Conservation (phyloP, 2,888 invertebrate species). For the Galeopsomyia nigrocyanea region DNA sequence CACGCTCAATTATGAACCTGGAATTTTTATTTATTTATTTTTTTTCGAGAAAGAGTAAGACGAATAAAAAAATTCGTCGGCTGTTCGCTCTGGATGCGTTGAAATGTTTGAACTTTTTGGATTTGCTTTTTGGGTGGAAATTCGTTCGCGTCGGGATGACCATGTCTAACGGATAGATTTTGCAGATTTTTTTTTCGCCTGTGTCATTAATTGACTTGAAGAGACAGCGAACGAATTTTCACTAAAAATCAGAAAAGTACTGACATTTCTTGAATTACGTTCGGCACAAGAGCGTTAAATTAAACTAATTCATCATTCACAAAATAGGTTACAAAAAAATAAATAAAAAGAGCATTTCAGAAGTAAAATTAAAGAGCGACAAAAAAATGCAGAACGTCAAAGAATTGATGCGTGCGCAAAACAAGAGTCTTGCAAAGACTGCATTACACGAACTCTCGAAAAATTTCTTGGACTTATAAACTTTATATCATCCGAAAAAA, state of each 20-base stretch:
- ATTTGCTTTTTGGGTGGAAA: no score
- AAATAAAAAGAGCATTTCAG: slow-evolving; percentile 21
- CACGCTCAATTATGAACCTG: slow-evolving; percentile 38
- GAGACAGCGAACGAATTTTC: no score
- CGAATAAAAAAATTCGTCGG: no score
- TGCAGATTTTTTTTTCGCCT: no score
- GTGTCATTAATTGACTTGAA: no score
- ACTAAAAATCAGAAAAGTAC: slow-evolving; percentile 17
- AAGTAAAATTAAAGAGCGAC: neutral
- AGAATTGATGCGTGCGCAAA: slow-evolving; percentile 18
- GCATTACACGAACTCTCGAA: neutral
- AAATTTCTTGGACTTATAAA: slow-evolving; percentile 19
- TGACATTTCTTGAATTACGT: slow-evolving; percentile 17
- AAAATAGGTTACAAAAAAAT: slow-evolving; percentile 23
- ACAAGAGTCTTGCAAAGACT: slow-evolving; percentile 13
- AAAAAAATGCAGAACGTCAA: slow-evolving; percentile 29
- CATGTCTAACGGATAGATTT: no score
- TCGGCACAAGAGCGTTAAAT: slow-evolving; percentile 21
- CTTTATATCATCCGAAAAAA: no score
- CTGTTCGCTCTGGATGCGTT: no score
- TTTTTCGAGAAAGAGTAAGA: no score
- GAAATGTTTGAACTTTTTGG: no score
- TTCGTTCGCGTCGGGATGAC: no score
- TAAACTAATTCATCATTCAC: slow-evolving; percentile 16
- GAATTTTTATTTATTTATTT: slow-evolving; percentile 12